Base-by-base conservation (phyloP, 2,797 vertebrate genomes). In the Arctocebus calabarensis region DNA sequence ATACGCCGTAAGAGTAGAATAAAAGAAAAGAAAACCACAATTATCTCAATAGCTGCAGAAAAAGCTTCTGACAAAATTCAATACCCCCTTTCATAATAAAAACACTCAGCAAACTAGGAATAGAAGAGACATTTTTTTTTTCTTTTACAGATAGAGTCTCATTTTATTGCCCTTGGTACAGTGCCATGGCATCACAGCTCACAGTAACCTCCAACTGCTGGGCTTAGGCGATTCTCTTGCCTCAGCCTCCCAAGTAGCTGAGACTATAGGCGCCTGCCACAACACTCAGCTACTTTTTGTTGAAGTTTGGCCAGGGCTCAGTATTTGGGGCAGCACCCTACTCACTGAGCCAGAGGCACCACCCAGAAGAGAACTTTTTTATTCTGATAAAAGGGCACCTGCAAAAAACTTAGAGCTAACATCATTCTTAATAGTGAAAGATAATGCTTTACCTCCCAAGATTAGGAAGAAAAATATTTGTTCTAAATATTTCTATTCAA, bases 301-400 rank as follows among this genome's bases (percentile, higher is more conserved):
- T 40, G 40, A 40, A 40, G 40, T 40, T 40, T 40, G 40, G 40
- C 40, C 5, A 5, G 40, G 40, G 40, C 40, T 40, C 40, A 40
- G 40, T 40, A 40, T 40, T 3, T 40, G 40, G 40, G 40, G 40
- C 40, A 5, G 40, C 40, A 40, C 40, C 40, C 5, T 40, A 40
- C 40, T 40, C 40, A 40, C 40, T 40, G 40, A 40, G 40, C 40
- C 40, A 40, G 40, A 40, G 40, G 40, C 40, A 40, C 40, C 40
- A 5, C 40, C 40, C 40, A 85, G 48, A 62, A 78, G 4, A 48
- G 11, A 93, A 68, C 5, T 85, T 89, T 48, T n/a, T 94, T 48
- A 66, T 79, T 22, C 55, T 71, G 22, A 70, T 37, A 95, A 92
- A 87, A 87, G 29, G 20, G 59, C 22, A 92, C 43, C 81, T 96